These are phyloP conservation scores for Labeo rohita DNA, from an alignment of 2,113 vertebrate species.

Conservation along the genomic window DNA sequence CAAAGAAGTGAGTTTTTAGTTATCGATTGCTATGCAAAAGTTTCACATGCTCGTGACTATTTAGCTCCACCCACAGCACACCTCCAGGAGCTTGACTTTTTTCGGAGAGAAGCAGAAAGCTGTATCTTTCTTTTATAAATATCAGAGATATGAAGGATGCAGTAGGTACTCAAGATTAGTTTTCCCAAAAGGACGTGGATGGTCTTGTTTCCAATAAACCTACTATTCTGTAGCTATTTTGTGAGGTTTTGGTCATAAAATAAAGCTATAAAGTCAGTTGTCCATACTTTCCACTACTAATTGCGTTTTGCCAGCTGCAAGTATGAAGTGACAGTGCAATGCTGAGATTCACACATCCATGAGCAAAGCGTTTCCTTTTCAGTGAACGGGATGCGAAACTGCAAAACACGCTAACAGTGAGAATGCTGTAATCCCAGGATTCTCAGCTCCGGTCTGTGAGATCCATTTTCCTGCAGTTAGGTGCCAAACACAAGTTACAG, in stretches of 20 bases:
- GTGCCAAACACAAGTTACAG: too few relatives aligned
- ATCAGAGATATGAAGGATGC: too few relatives aligned
- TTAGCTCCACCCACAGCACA: too few relatives aligned
- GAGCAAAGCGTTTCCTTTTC: background rate
- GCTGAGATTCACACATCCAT: background rate
- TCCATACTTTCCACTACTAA: background rate
- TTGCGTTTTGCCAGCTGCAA: background rate
- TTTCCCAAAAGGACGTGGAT: background rate
- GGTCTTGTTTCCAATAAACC: background rate
- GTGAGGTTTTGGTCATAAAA: background rate
- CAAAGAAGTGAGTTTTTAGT: too few relatives aligned
- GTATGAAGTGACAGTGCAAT: too few relatives aligned
- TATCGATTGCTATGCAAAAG: too few relatives aligned
- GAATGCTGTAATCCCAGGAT: background rate
- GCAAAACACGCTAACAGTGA: background rate
- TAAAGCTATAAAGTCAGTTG: background rate
- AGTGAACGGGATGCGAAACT: background rate
- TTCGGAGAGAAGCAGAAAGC: too few relatives aligned
- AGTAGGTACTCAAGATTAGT: too few relatives aligned
- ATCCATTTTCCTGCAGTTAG: background rate
- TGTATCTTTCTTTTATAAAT: too few relatives aligned
- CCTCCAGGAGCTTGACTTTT: too few relatives aligned
- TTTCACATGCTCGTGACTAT: too few relatives aligned
- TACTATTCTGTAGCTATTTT: background rate
- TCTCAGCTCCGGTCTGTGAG: background rate